Percentiles rank a stretch among this genome's conserved stretches.
phyloP scores from a whole-genome alignment of 2,888 invertebrate species.

The Hydroisotoma schaefferi region DNA sequence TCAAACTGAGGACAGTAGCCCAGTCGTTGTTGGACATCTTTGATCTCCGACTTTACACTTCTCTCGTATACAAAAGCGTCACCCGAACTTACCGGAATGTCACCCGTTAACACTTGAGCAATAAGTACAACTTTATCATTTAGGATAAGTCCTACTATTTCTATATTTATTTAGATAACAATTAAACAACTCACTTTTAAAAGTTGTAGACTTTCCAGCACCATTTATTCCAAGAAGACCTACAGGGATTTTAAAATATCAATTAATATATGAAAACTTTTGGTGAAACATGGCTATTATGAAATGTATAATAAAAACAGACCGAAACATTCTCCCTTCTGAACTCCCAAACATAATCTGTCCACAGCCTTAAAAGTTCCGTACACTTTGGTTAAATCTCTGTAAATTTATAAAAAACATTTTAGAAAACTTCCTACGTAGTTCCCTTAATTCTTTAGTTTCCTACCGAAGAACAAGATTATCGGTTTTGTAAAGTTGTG shows the following conservation, averaged over 20 bases:
- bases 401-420: conserved; percentile 19
- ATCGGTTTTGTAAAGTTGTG: conserved; percentile 46
- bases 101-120: conserved; percentile 74
- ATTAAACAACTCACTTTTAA: conserved; percentile 56
- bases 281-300: background rate
- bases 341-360: conserved; percentile 67
- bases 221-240: conserved; percentile 74
- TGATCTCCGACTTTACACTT: conserved; percentile 51
- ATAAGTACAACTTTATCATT: conserved; percentile 22
- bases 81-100: conserved; percentile 66
- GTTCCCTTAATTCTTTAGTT: background rate
- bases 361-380: conserved; percentile 72
- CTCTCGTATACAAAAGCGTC: conserved; percentile 64
- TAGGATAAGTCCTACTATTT: background rate
- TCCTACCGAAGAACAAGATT: conserved; percentile 49
- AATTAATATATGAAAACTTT: background rate
- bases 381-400: conserved; percentile 69
- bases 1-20: conserved; percentile 75
- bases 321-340: conserved; percentile 71
- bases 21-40: conserved; percentile 50
- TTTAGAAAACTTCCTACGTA: background rate
- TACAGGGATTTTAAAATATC: background rate
- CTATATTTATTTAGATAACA: background rate
- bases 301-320: background rate
- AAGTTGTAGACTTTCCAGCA: conserved; percentile 83